phyloP scores from a whole-genome alignment of 2,797 vertebrate species.

The Periparus ater region DNA sequence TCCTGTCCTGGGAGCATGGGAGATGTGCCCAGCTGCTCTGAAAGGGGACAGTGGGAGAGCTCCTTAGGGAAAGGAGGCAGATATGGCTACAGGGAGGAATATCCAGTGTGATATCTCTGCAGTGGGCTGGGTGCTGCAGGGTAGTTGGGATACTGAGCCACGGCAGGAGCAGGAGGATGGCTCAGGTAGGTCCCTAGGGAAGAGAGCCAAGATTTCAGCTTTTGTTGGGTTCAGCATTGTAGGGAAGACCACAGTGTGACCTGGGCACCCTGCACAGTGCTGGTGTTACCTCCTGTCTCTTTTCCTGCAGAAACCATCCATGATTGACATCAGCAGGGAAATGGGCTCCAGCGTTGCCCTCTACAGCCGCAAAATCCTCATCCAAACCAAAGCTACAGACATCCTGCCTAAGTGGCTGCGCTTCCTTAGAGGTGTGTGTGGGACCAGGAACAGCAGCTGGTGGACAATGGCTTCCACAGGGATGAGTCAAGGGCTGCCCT shows the following conservation, averaged over 20 bases:
- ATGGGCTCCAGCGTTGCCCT: constrained; percentile 90
- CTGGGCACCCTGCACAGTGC: background rate
- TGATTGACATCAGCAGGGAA: constrained; percentile 97
- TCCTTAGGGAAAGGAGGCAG: background rate
- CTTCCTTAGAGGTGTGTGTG: constrained; percentile 86
- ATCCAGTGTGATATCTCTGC: background rate
- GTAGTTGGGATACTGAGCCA: background rate
- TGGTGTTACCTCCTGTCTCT: background rate
- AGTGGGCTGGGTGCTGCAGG: background rate
- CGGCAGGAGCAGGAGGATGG: background rate
- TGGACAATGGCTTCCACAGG: accelerated
- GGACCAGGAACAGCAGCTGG: background rate
- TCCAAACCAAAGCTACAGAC: constrained; percentile 93
- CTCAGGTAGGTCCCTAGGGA: background rate
- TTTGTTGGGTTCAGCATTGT: background rate
- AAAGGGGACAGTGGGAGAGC: background rate
- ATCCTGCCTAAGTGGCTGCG: constrained; percentile 97
- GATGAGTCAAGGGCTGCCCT: background rate
- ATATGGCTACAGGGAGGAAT: background rate
- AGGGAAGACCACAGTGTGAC: background rate
- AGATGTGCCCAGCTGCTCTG: background rate
- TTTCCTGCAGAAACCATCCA: constrained; percentile 87
- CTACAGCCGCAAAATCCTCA: constrained; percentile 94
- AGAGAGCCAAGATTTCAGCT: background rate
- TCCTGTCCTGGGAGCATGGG: background rate